These are phyloP conservation scores for Philhelius pedissequus DNA, from an alignment of 2,888 invertebrate genomes.

Conservation along the genomic window DNA sequence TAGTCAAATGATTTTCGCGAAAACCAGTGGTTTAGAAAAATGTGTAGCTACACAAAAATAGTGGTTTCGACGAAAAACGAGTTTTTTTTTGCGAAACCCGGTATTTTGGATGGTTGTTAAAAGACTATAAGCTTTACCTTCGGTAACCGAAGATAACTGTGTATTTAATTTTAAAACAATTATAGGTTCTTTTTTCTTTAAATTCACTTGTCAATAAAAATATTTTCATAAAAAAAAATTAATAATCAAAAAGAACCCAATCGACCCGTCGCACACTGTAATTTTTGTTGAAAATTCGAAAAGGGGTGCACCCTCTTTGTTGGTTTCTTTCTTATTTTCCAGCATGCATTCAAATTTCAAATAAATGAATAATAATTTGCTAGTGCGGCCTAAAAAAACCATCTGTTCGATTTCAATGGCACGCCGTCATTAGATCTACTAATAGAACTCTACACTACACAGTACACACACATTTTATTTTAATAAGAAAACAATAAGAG, in stretches of 20 bases:
- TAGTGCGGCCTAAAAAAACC: slow-evolving; percentile 43
- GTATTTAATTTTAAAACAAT: no score
- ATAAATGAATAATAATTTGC: slow-evolving; percentile 58
- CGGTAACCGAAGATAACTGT: no score
- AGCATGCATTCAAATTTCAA: slow-evolving; percentile 32
- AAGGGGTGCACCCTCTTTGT: slow-evolving; percentile 52
- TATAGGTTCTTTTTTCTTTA: not conserved
- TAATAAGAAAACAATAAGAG: not conserved
- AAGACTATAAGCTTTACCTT: no score
- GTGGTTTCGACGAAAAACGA: no score
- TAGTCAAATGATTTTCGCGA: no score
- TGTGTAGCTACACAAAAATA: no score
- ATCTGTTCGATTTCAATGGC: slow-evolving; percentile 66
- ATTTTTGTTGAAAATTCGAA: not conserved
- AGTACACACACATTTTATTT: not conserved
- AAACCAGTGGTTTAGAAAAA: no score
- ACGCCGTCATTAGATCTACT: slow-evolving; percentile 58
- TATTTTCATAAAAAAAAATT: not conserved
- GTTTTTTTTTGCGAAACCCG: no score
- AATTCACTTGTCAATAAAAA: not conserved
- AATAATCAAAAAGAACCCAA: slow-evolving; percentile 15
- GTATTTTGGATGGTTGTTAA: no score
- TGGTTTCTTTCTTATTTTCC: not conserved
- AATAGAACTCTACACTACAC: slow-evolving; percentile 40
- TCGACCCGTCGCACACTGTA: slow-evolving; percentile 39